Conservation (phyloP, 2,888 invertebrate species). For the Dryadula phaetusa region DNA sequence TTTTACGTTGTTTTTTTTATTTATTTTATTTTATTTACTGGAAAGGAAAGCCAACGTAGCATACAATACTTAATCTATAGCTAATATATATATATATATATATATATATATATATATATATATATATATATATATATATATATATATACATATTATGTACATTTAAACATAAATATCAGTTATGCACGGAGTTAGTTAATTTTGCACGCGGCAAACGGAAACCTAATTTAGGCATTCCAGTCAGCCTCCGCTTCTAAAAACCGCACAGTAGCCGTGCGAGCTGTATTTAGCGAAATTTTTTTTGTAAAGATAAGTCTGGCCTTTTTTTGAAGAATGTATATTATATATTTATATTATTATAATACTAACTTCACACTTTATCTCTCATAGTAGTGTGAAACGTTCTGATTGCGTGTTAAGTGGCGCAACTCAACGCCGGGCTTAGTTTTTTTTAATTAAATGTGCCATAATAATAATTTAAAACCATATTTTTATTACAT, state of each 20-base stretch:
- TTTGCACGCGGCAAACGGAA: slow-evolving; percentile 23
- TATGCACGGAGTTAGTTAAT: slow-evolving; percentile 22
- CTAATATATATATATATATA: too few species aligned
- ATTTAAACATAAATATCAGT: not conserved
- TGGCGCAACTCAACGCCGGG: too few species aligned
- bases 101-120: too few species aligned
- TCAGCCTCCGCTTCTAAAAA: slow-evolving; percentile 18
- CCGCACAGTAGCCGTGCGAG: slow-evolving; percentile 23
- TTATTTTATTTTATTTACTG: not conserved
- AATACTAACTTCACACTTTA: too few species aligned
- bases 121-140: too few species aligned
- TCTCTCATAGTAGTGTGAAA: too few species aligned
- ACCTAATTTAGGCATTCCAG: slow-evolving; percentile 35
- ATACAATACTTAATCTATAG: too few species aligned
- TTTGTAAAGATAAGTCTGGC: not conserved
- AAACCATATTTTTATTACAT: too few species aligned
- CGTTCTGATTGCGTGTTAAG: too few species aligned
- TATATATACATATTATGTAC: not conserved
- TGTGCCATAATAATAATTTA: too few species aligned
- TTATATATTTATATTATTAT: not conserved
- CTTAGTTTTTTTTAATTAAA: not conserved
- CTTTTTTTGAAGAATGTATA: too few species aligned
- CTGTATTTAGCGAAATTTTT: slow-evolving; percentile 1
- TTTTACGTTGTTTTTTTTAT: slow-evolving; percentile 24
- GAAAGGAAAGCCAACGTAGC: too few species aligned